Percentiles rank a stretch among this genome's conserved stretches.
Conservation (phyloP, 2,797 vertebrate species). For the Sylvilagus floridanus region DNA sequence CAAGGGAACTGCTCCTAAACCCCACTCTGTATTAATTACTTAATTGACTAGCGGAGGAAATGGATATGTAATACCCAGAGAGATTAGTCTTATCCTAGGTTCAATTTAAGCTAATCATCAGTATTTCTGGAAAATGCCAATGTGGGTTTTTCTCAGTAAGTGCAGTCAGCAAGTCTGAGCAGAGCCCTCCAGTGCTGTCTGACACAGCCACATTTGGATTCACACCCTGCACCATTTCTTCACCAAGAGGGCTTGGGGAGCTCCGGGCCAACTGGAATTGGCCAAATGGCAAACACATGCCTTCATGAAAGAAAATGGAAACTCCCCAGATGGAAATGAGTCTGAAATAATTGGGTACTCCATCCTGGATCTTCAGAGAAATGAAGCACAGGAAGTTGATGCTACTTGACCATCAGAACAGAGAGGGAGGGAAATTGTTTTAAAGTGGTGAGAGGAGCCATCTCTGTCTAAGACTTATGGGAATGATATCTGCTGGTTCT, state of each 20-base stretch:
- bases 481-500: background rate
- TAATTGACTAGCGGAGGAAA: slow-evolving; percentile 74
- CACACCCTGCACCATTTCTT: slow-evolving; percentile 50
- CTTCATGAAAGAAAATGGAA: slow-evolving; percentile 15
- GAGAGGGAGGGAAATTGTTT: background rate
- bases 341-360: background rate
- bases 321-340: slow-evolving; percentile 13
- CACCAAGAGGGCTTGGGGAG: background rate
- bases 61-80: slow-evolving; percentile 69
- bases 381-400: background rate
- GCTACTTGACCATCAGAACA: background rate
- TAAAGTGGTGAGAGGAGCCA: background rate
- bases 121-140: slow-evolving; percentile 82
- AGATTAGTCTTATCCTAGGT: slow-evolving; percentile 64
- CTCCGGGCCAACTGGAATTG: slow-evolving; percentile 65
- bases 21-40: slow-evolving; percentile 70
- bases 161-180: slow-evolving; percentile 80
- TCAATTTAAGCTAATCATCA: slow-evolving; percentile 81
- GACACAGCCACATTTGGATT: slow-evolving; percentile 70
- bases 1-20: background rate
- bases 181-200: slow-evolving; percentile 64
- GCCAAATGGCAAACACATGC: slow-evolving; percentile 55
- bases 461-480: background rate
- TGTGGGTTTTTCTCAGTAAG: slow-evolving; percentile 80
- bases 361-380: slow-evolving; percentile 52